Evolutionary conservation across 2,113 vertebrate species (phyloP).

Genomic region (Actinemys pallida): DNA sequence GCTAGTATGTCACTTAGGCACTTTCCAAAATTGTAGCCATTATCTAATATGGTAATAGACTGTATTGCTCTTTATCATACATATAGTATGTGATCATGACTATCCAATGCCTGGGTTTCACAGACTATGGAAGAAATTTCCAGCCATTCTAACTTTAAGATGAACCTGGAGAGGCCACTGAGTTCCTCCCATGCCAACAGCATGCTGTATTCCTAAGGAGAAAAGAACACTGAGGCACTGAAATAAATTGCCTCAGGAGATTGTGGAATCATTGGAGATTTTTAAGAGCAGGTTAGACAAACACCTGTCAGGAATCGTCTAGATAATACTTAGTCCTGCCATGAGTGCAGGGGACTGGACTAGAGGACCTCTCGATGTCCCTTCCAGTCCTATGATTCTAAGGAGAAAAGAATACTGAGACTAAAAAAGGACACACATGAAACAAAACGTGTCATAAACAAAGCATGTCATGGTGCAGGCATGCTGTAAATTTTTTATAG

Average conservation of each 20-base stretch:
- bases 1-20: not conserved
- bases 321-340: no score
- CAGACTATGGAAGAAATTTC: not conserved
- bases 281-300: no score
- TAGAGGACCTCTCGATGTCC: no score
- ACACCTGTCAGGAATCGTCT: no score
- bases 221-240: rapidly evolving
- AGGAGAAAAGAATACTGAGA: rapidly evolving
- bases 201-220: rapidly evolving
- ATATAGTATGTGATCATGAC: not conserved
- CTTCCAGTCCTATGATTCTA: no score
- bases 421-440: not conserved
- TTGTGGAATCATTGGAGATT: no score
- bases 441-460: rapidly evolving
- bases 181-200: not conserved
- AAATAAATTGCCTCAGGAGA: no score
- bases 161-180: not conserved
- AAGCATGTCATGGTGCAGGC: rapidly evolving
- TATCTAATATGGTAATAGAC: not conserved
- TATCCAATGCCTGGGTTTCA: not conserved
- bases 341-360: no score
- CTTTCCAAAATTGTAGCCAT: not conserved
- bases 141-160: rapidly evolving
- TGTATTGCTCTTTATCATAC: rapidly evolving
- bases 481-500: rapidly evolving